These are phyloP conservation scores for Euplagia quadripunctaria DNA, from an alignment of 2,888 invertebrate species.

Conservation along the genomic window DNA sequence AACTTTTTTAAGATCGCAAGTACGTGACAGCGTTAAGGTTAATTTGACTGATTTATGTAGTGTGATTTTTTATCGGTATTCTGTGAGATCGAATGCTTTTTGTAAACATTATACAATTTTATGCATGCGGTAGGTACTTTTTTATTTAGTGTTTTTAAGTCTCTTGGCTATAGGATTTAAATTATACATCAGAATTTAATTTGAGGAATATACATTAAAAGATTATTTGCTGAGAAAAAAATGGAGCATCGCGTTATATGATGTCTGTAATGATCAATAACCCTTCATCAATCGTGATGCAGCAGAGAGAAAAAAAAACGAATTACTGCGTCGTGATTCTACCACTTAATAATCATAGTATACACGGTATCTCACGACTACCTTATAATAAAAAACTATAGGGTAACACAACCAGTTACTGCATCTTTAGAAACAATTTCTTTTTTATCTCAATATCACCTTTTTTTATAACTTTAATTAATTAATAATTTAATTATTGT, in stretches of 20 bases:
- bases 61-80: slow-evolving; percentile 62
- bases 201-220: slow-evolving; percentile 69
- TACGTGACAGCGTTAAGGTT: slow-evolving; percentile 79
- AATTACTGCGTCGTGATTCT: slow-evolving; percentile 80
- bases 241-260: slow-evolving; percentile 69
- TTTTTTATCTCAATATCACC: background rate
- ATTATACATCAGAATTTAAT: slow-evolving; percentile 63
- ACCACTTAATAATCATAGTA: slow-evolving; percentile 85
- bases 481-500: background rate
- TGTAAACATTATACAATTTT: slow-evolving; percentile 68
- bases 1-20: slow-evolving; percentile 60
- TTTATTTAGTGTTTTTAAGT: slow-evolving; percentile 50
- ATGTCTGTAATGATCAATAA: slow-evolving; percentile 83
- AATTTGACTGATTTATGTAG: slow-evolving; percentile 74
- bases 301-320: slow-evolving; percentile 67
- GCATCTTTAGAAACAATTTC: slow-evolving; percentile 15
- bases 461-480: background rate
- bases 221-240: slow-evolving; percentile 67
- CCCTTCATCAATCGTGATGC: slow-evolving; percentile 79
- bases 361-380: slow-evolving; percentile 85
- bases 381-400: slow-evolving; percentile 77
- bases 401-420: slow-evolving; percentile 48
- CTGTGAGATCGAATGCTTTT: slow-evolving; percentile 54
- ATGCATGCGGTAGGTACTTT: slow-evolving; percentile 77
- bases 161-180: slow-evolving; percentile 54